Evolutionary conservation across 2,113 vertebrate species (phyloP).

Genomic region (Menura novaehollandiae): DNA sequence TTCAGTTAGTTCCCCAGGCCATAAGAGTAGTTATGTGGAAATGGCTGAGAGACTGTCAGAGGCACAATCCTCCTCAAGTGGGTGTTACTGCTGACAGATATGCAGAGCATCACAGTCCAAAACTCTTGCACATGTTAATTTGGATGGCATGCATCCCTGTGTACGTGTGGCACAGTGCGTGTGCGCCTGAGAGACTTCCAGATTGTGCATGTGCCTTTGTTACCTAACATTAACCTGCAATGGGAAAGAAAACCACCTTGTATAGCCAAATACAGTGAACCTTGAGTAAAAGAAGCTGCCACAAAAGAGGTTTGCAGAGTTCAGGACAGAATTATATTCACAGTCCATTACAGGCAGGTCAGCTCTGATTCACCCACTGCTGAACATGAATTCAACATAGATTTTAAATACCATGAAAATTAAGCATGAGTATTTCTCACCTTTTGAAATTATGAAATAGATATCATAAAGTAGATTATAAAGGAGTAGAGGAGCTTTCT

Average conservation of each 20-base stretch:
- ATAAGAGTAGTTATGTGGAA: neutral
- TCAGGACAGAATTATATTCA: neutral
- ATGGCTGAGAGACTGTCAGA: neutral
- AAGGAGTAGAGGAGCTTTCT: neutral
- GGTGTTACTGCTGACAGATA: neutral
- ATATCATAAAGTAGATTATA: neutral
- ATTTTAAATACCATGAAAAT: neutral
- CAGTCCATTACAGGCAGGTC: neutral
- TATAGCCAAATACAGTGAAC: neutral
- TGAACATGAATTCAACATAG: neutral
- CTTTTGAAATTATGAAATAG: neutral
- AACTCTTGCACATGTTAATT: neutral
- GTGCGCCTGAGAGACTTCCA: neutral
- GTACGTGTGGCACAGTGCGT: rapidly evolving
- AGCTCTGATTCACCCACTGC: neutral
- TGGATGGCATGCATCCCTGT: rapidly evolving
- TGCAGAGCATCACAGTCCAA: neutral
- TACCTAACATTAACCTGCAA: neutral
- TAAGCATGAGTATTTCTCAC: neutral
- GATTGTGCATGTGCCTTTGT: neutral
- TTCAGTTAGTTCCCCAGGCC: neutral
- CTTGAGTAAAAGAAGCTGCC: neutral
- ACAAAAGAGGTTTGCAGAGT: neutral
- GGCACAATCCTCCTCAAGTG: neutral
- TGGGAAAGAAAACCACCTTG: neutral